Base-by-base conservation (phyloP, 2,797 vertebrate genomes). In the Eremophila alpestris region DNA sequence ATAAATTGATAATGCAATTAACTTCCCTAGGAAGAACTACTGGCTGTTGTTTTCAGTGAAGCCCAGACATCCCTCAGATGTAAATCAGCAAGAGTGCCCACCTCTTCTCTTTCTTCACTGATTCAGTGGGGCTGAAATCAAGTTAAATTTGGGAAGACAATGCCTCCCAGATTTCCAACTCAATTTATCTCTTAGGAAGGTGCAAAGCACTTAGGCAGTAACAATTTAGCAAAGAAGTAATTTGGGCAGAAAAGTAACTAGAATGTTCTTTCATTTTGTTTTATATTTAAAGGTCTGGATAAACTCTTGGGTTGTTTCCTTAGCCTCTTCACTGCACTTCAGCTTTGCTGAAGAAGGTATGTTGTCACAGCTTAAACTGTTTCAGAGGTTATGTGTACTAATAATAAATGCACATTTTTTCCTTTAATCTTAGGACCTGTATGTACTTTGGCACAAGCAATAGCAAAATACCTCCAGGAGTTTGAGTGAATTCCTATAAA, bases 341-440 rank as follows among this genome's bases (percentile, higher is more conserved):
- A 94, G 52, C 55, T 82, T 82, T 63, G 36, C 27, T 64, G 60
- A 93, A 77, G 56, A 68, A 62, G 1, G 0, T 59, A 64, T 69
- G 45, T 76, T 93, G 59, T 76, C 67, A 82, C 77, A 94, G 80
- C 52, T 86, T 88, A 90, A 94, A 87, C 45, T 94, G 23, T 74
- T 94, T 82, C 74, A 95, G 36, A 77, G 60, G 48, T 83, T 81
- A 86, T 45, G 32, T 78, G 76, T 70, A 90, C 36, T 65, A 36
- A 88, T 59, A 96, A 90, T 32, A 95, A 86, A 93, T 41, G 43
- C 76, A 90, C 52, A 41, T 79, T 73, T 90, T 95, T 56, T 71
- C 38, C 85, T 95, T 94, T 94, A 79, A 89, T 95, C 88, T 93
- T 81, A 52, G 10, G 55, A 83, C 19, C 26, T 88, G 20, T 68